Base-by-base conservation (phyloP, 2,888 invertebrate species). In the Sisyra terminalis region DNA sequence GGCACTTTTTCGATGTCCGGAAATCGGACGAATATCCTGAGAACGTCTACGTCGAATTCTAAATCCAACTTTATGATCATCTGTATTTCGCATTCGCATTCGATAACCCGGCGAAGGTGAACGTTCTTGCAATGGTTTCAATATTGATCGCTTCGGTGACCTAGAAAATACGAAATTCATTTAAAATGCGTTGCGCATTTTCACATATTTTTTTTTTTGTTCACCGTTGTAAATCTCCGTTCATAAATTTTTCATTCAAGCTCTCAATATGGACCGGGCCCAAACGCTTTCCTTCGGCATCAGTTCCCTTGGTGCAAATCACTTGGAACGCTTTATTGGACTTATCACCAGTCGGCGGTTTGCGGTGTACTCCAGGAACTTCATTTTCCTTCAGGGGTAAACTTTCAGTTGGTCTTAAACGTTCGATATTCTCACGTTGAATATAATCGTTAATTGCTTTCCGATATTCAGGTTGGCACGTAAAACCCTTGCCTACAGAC, bases 381-480 rank as follows among this genome's bases (percentile, higher is more conserved):
- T 29, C 41, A 17, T 37, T 44, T 35, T 46, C 37, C 40, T 40
- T 43, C 18, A 13, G 18, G 8, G 35, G 36, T 38, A 39, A 24
- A 29, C 10, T 11, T 34, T 46, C 43, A 38, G 38, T 11, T 40
- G 35, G 29, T 41, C 31, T 29, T 42, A 40, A 15, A 36, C 43
- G 31, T 30, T 38, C 30, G 31, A 48, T 47, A 46, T 50, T 53
- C 46, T 61, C 61, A 42, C 58, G 61, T 52, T 57, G 64, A 55
- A 53, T 60, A 53, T 50, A 66, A 57, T 56, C 65, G 49, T 52
- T 58, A 52, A 54, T 61, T 13, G 66, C 65, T 47, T 59, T 64
- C 39, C 64, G 57, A 46, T 69, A 69, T 51, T 69, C 69, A 1
- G 67, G 67, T 47, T 59, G 60, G 45, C 59, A 60, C 49, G 60